Evolutionary conservation across 2,113 vertebrate genomes (phyloP).

Genomic region (Chauna torquata): DNA sequence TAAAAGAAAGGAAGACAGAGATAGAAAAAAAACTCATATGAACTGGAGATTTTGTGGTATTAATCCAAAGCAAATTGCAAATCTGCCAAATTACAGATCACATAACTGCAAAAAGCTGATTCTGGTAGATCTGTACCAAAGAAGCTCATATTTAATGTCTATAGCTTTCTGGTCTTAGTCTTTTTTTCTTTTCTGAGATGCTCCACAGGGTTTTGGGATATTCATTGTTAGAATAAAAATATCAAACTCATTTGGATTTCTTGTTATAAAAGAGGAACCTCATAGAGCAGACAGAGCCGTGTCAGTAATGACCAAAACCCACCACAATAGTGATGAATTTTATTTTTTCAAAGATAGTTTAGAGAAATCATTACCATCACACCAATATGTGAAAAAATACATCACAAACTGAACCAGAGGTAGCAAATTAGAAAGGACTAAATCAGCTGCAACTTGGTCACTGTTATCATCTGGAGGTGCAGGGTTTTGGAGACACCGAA

Average conservation of each 20-base stretch:
- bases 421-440: neutral
- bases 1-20: neutral
- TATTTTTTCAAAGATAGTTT: accelerated
- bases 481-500: neutral
- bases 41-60: neutral
- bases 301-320: accelerated
- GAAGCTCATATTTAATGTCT: neutral
- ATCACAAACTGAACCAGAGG: neutral
- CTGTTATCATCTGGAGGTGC: accelerated
- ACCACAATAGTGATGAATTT: accelerated
- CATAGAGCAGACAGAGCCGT: neutral
- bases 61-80: neutral
- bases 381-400: neutral
- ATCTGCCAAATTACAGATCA: neutral
- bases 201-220: neutral
- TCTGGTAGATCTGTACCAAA: neutral
- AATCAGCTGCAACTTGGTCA: accelerated
- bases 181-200: neutral
- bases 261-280: neutral
- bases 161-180: neutral
- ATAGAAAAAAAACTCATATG: accelerated
- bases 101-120: neutral
- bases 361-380: neutral
- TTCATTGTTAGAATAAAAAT: neutral
- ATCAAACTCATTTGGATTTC: neutral